Evolutionary conservation across 2,888 invertebrate genomes (phyloP).

Genomic region (Oxycera nigricornis): DNA sequence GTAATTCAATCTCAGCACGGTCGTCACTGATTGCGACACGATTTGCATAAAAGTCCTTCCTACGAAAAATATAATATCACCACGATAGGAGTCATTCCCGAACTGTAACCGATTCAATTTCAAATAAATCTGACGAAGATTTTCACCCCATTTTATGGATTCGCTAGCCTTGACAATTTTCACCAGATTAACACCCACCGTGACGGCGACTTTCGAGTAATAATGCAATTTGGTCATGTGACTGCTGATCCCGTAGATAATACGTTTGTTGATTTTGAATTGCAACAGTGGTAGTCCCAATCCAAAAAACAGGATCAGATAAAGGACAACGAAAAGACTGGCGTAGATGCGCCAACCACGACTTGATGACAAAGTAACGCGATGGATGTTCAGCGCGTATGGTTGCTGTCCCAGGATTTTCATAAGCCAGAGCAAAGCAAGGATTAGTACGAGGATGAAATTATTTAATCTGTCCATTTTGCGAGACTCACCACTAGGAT

Average conservation of each 20-base stretch:
- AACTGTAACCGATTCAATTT: not conserved
- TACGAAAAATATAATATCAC: slow-evolving; percentile 13
- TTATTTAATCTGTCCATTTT: slow-evolving; percentile 14
- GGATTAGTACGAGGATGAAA: not conserved
- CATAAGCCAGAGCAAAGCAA: not conserved
- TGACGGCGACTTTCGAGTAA: not conserved
- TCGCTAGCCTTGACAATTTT: slow-evolving; percentile 7
- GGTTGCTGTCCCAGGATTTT: slow-evolving; percentile 20
- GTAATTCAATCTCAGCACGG: not conserved
- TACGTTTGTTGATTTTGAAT: not conserved
- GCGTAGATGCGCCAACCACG: slow-evolving; percentile 1
- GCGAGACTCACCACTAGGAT: not conserved
- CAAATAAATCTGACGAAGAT: not conserved
- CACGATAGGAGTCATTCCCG: not conserved
- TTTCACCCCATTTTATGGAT: not conserved
- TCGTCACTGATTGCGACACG: not conserved
- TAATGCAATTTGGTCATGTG: slow-evolving; percentile 23
- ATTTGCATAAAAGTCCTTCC: slow-evolving; percentile 8
- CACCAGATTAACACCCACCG: not conserved
- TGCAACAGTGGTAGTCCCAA: not conserved
- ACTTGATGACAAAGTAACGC: not conserved
- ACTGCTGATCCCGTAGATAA: not conserved
- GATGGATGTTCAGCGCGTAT: not conserved
- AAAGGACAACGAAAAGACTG: not conserved
- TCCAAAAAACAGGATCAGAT: not conserved